These are phyloP conservation scores for Caiman crocodilus DNA, from an alignment of 2,797 vertebrate genomes.

Conservation along the genomic window DNA sequence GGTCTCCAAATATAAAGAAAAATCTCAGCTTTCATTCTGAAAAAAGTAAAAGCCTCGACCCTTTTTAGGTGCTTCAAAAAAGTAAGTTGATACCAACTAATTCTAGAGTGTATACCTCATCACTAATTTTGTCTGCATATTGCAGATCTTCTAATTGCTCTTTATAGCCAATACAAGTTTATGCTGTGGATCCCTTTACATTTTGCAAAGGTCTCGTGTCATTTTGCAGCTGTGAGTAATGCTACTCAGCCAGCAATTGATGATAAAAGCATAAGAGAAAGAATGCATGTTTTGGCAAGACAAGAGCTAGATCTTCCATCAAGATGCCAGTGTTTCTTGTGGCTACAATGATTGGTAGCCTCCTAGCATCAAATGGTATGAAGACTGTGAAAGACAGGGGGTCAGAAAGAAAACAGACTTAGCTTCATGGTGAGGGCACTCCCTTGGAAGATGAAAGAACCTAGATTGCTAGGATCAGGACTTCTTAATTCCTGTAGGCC, in stretches of 20 bases:
- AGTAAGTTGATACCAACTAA: neutral
- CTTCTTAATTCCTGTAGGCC: too few relatives aligned
- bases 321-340: neutral
- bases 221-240: neutral
- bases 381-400: too few relatives aligned
- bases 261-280: too few relatives aligned
- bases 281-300: too few relatives aligned
- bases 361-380: neutral
- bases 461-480: too few relatives aligned
- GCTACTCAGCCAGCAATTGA: neutral
- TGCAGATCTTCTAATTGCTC: neutral
- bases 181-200: neutral
- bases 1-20: slow-evolving; percentile 13
- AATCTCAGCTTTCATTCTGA: neutral
- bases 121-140: neutral
- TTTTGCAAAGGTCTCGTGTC: neutral
- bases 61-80: neutral
- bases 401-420: too few relatives aligned
- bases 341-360: neutral
- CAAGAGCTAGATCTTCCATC: neutral
- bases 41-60: neutral
- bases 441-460: too few relatives aligned
- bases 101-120: neutral
- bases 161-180: neutral
- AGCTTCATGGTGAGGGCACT: too few relatives aligned